Evolutionary conservation across 2,113 vertebrate genomes (phyloP).

Genomic region (Myotis yumanensis): DNA sequence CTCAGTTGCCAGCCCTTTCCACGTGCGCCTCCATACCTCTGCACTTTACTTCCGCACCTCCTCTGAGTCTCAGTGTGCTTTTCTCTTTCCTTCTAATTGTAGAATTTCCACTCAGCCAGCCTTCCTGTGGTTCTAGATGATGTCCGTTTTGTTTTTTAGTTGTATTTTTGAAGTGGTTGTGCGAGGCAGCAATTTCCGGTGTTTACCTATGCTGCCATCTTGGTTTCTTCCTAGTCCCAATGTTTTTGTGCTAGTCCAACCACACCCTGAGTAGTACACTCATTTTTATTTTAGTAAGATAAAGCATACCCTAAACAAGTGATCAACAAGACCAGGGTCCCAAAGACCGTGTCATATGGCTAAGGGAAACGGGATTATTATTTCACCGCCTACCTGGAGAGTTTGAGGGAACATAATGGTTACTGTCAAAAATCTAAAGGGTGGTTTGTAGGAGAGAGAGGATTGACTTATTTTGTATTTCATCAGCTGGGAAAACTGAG

Average conservation of each 20-base stretch:
- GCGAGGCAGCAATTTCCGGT: too few species aligned
- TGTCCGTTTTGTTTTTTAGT: too few species aligned
- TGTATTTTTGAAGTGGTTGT: too few species aligned
- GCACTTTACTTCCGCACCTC: too few species aligned
- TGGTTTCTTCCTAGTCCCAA: background rate
- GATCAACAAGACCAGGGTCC: background rate
- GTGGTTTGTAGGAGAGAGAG: background rate
- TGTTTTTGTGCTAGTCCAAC: background rate
- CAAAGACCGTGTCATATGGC: background rate
- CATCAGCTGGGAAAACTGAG: background rate
- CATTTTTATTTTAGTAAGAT: constrained; percentile 44
- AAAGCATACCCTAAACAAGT: background rate
- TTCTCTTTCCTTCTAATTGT: too few species aligned
- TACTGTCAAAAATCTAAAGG: background rate
- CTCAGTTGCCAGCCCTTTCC: too few species aligned
- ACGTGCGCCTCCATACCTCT: too few species aligned
- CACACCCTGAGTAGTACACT: background rate
- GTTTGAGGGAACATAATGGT: background rate
- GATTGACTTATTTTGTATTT: background rate
- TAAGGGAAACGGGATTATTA: background rate
- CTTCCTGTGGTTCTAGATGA: too few species aligned
- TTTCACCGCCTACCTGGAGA: background rate
- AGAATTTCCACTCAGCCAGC: too few species aligned
- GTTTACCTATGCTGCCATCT: too few species aligned
- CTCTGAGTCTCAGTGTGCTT: too few species aligned